A percentile compares a stretch with the other conserved stretches of the same genome.
Conservation (phyloP, 2,888 invertebrate genomes). For the Gastrophysa polygoni region DNA sequence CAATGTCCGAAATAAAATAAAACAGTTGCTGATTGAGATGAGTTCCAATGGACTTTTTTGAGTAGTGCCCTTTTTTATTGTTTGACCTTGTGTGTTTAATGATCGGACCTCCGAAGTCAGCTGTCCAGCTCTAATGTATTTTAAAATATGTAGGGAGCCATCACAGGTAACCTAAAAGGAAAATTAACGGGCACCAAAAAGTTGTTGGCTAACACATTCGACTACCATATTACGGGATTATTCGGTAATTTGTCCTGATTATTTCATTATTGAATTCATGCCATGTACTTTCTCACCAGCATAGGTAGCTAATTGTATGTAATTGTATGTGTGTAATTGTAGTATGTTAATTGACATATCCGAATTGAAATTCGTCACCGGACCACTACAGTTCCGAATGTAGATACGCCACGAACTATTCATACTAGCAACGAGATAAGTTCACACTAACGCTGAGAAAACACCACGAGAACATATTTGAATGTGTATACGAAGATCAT, state of each 20-base stretch:
- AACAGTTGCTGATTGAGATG: slow-evolving; percentile 14
- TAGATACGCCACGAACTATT: too few relatives aligned
- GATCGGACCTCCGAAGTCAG: slow-evolving; percentile 31
- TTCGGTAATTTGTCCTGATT: background rate
- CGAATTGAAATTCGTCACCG: too few relatives aligned
- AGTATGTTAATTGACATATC: too few relatives aligned
- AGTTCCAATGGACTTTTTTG: slow-evolving; percentile 5
- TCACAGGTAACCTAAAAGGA: slow-evolving; percentile 25
- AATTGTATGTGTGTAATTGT: too few relatives aligned
- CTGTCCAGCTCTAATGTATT: slow-evolving; percentile 45
- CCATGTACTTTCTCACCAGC: background rate
- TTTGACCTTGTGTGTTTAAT: slow-evolving; percentile 18
- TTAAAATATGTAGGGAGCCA: slow-evolving; percentile 42
- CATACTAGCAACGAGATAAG: too few relatives aligned
- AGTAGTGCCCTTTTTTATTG: slow-evolving; percentile 16
- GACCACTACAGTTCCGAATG: too few relatives aligned
- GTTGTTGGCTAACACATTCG: slow-evolving; percentile 29
- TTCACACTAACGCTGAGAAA: too few relatives aligned
- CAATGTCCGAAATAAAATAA: slow-evolving; percentile 1
- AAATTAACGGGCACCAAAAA: slow-evolving; percentile 26
- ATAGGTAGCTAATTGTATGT: too few relatives aligned
- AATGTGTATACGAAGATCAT: background rate
- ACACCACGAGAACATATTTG: too few relatives aligned
- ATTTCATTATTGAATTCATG: background rate
- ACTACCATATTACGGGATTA: slow-evolving; percentile 31